Base-by-base conservation (phyloP, 2,113 vertebrate genomes). In the Tursiops truncatus region DNA sequence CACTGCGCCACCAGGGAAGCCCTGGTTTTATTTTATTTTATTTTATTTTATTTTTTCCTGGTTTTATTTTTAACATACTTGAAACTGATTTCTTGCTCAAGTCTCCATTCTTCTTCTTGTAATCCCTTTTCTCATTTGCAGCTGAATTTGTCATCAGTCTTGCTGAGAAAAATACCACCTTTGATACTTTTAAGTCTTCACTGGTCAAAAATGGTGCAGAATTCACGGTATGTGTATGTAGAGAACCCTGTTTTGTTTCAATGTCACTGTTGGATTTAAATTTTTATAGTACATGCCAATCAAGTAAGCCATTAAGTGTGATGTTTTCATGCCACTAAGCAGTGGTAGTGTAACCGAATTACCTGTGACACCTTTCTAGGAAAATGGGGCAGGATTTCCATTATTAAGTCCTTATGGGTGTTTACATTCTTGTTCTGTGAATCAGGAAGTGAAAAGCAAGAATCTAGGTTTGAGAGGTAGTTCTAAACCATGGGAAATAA, bases 91-190 rank as follows among this genome's bases (percentile, higher is more conserved):
- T 95, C 68, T 96, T 85, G 7, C 26, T 70, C 11, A 87, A 53
- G 62, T 88, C 23, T 44, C 2, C 23, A 33, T 80, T 83, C 10
- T 36, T 0, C 13, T 36, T 0, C 1, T 80, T 76, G 87, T 0
- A 50, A 82, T 93, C 68, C 0, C 12, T 87, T 82, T 0, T 94
- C 44, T 60, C 6, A 8, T 83, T 97, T 31, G 0, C 96, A 99
- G 99, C 99, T 12, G 99, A 99, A 81, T 99, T 99, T 97, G 99
- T 99, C 67, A 99, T 99, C 89, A 99, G 97, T 73, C 99, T 99
- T 3, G 99, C 99, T 6, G 99, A 99, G 94, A 99, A 99, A 89
- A 98, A 99, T 33, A 98, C 99, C 1, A 97, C 98, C 0, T 99
- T 99, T 97, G 99, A 99, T 33, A 98, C 98, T 0, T 99, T 99